These are phyloP conservation scores for Embidobia sp. DNA, from an alignment of 2,888 invertebrate genomes.

Conservation along the genomic window DNA sequence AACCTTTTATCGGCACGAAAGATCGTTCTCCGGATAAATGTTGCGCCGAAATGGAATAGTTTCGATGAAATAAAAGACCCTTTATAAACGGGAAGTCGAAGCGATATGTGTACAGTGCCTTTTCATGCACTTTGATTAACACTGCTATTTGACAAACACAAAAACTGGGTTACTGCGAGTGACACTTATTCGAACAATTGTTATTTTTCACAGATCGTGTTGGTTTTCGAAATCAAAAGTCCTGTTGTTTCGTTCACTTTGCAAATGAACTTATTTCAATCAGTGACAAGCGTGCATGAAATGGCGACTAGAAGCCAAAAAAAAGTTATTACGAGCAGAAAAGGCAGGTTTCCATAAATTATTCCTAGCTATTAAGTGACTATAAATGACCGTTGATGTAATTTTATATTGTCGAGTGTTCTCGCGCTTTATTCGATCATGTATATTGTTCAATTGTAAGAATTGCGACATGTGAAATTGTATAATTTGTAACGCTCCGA, in stretches of 20 bases:
- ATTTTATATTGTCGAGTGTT: conserved; percentile 15
- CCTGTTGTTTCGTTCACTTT: not conserved
- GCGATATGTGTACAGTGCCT: conserved; percentile 47
- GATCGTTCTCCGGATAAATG: conserved; percentile 47
- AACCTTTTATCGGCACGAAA: conserved; percentile 10
- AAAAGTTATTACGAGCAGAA: not conserved
- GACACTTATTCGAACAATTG: not conserved
- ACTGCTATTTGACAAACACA: conserved; percentile 31
- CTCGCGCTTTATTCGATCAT: too few species aligned
- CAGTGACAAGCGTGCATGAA: conserved; percentile 46
- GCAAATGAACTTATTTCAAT: not conserved
- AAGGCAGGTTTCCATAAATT: conserved; percentile 21
- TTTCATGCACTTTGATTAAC: conserved; percentile 56
- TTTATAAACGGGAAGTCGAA: conserved; percentile 32
- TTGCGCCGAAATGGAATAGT: conserved; percentile 45
- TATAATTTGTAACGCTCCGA: conserved; percentile 6
- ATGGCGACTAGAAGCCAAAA: conserved; percentile 33
- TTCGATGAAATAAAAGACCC: conserved; percentile 46
- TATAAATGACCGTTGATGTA: conserved; percentile 11
- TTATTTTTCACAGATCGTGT: too few species aligned
- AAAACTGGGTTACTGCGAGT: conserved; percentile 7
- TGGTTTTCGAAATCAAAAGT: not conserved
- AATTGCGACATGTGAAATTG: conserved; percentile 4
- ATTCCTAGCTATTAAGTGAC: conserved; percentile 17
- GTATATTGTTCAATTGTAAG: not conserved